Percentiles rank a stretch among this genome's conserved stretches.
Conservation (phyloP, 2,113 vertebrate species). For the Dinomys branickii region DNA sequence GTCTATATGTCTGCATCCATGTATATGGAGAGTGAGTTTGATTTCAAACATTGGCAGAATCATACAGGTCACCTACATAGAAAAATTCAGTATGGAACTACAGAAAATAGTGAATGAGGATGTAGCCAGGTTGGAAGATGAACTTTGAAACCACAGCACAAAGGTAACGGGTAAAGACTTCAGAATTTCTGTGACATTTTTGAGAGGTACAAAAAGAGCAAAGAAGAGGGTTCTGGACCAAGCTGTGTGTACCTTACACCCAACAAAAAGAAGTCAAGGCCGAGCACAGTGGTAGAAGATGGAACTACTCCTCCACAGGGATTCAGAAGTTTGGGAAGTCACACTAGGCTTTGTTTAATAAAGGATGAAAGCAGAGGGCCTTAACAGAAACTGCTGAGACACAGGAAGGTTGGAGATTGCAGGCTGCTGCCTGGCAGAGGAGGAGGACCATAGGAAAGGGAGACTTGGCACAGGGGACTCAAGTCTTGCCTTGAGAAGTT, state of each 20-base stretch:
- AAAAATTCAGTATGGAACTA: not conserved
- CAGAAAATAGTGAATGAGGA: not conserved
- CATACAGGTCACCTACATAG: fast-evolving
- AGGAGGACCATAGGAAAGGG: not conserved
- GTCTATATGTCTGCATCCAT: not conserved
- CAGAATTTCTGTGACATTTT: not conserved
- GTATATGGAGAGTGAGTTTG: not conserved
- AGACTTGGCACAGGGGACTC: not conserved
- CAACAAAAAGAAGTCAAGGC: not conserved
- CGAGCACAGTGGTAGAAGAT: not conserved
- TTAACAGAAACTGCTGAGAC: not conserved
- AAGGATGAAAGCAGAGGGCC: not conserved
- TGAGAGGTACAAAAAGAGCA: not conserved
- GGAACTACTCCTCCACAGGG: not conserved
- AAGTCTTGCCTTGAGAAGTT: not conserved
- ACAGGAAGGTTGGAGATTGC: not conserved
- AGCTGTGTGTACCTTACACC: too few relatives aligned
- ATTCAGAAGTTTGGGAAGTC: not conserved
- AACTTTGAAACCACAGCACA: not conserved
- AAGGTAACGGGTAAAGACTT: not conserved
- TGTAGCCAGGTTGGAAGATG: not conserved
- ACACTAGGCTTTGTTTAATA: not conserved
- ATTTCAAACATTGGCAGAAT: not conserved
- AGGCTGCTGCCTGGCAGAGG: not conserved
- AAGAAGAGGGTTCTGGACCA: not conserved